Evolutionary conservation across 2,113 vertebrate genomes (phyloP).

Genomic region (Cyanistes caeruleus): DNA sequence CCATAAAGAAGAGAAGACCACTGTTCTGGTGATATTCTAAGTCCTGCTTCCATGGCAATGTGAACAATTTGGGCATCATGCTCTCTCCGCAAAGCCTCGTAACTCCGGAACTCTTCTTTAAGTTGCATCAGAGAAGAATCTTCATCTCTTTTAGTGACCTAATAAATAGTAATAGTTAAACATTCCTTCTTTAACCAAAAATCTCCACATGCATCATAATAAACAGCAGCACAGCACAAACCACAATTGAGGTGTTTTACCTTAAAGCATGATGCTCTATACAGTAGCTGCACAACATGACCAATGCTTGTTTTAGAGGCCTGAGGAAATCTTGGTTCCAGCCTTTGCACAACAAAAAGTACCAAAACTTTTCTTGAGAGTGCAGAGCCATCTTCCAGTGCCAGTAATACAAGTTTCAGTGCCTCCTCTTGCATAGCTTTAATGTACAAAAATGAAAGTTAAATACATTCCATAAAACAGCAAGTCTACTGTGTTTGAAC

Average conservation of each 20-base stretch:
- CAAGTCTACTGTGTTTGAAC: not conserved
- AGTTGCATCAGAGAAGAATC: constrained; percentile 98
- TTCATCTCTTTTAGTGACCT: constrained; percentile 98
- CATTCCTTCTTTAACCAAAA: not conserved
- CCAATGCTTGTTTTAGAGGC: constrained; percentile 98
- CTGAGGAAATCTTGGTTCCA: constrained; percentile 96
- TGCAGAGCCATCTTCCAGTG: constrained; percentile 95
- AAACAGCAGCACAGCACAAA: not conserved
- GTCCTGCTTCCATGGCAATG: constrained; percentile 96
- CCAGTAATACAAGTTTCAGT: constrained; percentile 91
- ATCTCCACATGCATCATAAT: not conserved
- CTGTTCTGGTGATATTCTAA: constrained; percentile 95
- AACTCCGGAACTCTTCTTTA: constrained; percentile 95
- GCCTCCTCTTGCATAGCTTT: constrained; percentile 97
- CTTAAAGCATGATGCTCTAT: constrained; percentile 98
- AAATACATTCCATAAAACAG: not conserved
- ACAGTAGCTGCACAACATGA: constrained; percentile 96
- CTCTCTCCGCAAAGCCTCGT: constrained; percentile 91
- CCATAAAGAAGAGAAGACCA: constrained; percentile 97
- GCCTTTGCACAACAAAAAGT: constrained; percentile 96
- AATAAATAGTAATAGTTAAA: not conserved
- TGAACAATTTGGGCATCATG: constrained; percentile 97
- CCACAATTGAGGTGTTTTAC: constrained; percentile 56
- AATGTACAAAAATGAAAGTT: not conserved
- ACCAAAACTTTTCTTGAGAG: constrained; percentile 97